These are phyloP conservation scores for Catagonus wagneri DNA, from an alignment of 2,113 vertebrate genomes.

Conservation along the genomic window DNA sequence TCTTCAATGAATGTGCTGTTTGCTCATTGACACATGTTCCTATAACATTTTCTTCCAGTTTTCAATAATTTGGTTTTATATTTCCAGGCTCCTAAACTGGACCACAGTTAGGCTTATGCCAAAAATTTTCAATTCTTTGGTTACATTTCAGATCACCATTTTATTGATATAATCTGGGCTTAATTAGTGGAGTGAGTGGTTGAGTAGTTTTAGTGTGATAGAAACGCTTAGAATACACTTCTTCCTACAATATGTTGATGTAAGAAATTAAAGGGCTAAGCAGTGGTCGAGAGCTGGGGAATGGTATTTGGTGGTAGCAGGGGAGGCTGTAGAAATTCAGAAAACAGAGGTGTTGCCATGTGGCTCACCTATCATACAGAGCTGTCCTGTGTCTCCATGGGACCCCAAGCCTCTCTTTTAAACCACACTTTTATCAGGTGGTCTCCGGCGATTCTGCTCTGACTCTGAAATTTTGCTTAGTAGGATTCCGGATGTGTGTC, in stretches of 20 bases:
- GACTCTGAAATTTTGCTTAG: background rate
- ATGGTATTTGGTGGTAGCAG: background rate
- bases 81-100: background rate
- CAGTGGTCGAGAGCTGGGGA: background rate
- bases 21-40: background rate
- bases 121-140: background rate
- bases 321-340: background rate
- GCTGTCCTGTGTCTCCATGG: background rate
- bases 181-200: background rate
- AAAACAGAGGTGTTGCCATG: background rate
- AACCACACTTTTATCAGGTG: background rate
- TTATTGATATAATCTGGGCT: background rate
- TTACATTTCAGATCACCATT: background rate
- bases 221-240: background rate
- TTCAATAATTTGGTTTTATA: background rate
- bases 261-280: background rate
- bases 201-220: background rate
- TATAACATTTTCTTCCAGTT: background rate
- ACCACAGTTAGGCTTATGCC: background rate
- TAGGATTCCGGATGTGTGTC: background rate
- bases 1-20: background rate
- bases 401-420: background rate
- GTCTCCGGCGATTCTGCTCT: background rate
- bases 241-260: background rate
- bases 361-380: background rate